Percentiles rank a stretch among this genome's conserved stretches.
Conservation (phyloP, 1,140 invertebrate species). For the Acromyrmex echinatior region DNA sequence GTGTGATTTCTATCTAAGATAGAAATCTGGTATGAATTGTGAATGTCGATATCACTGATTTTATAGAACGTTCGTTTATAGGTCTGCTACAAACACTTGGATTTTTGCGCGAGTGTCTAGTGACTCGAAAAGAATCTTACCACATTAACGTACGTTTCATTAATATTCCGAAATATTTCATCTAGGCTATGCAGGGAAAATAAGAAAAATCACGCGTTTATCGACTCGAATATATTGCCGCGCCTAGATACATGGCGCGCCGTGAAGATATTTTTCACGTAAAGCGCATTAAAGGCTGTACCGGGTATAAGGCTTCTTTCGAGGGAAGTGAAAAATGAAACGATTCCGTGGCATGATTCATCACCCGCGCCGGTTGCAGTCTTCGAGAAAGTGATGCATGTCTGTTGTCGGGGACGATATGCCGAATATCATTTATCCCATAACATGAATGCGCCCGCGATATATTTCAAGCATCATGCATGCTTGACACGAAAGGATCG, state of each 20-base stretch:
- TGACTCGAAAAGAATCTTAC: slow-evolving; percentile 27
- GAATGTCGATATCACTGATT: slow-evolving; percentile 2
- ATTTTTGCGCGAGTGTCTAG: neutral
- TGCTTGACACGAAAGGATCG: slow-evolving; percentile 7
- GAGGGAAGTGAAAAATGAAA: slow-evolving; percentile 75
- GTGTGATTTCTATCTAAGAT: neutral
- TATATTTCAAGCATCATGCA: slow-evolving; percentile 57
- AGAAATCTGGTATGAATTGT: slow-evolving; percentile 13
- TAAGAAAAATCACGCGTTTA: slow-evolving; percentile 37
- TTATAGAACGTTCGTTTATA: neutral
- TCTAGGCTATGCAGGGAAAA: neutral
- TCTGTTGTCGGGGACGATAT: slow-evolving; percentile 67
- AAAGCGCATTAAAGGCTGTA: slow-evolving; percentile 42
- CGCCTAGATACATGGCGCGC: slow-evolving; percentile 23
- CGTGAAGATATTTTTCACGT: slow-evolving; percentile 44
- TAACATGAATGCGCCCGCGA: slow-evolving; percentile 49
- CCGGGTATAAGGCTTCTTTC: slow-evolving; percentile 36
- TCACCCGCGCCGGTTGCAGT: slow-evolving; percentile 65
- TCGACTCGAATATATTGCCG: slow-evolving; percentile 47
- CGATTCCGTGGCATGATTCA: slow-evolving; percentile 70
- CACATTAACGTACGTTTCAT: slow-evolving; percentile 17
- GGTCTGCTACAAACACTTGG: neutral
- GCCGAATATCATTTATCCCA: slow-evolving; percentile 65
- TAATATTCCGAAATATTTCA: slow-evolving; percentile 34
- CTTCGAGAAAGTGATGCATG: slow-evolving; percentile 74